Evolutionary conservation across 2,113 vertebrate genomes (phyloP), one percentile per base, ranked within the genome.

Genomic region (Pithys albifrons): DNA sequence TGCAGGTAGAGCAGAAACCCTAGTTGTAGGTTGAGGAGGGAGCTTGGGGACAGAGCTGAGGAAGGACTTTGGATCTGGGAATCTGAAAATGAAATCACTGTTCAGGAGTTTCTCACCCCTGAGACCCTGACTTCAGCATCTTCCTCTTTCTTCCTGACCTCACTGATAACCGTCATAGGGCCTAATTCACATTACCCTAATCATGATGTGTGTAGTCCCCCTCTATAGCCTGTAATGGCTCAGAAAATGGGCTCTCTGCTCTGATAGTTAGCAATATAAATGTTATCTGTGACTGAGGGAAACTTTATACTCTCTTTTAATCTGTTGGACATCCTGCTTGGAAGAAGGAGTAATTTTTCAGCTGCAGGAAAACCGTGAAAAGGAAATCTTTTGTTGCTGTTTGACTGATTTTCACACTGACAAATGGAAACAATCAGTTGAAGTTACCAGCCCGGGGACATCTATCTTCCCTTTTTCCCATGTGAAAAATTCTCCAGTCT

Each of bases 371-470:
- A 89, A 48, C 13, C 9, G 39, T 48, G 35, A 59, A 91, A 84
- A 93, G 86, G 89, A 95, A 95, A 89, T 64, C 16, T 92, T 94
- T 95, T 91, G 59, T 89, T 84, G 43, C 27, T 64, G 11, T 89
- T 93, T 95, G 58, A 71, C 65, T 81, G 70, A 61, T 77, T 84
- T 96, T 92, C 84, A 55, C 61, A 61, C 27, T 71, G 80, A 84
- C 55, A 67, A 88, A 84, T 77, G 69, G 79, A 92, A 91, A 83
- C 10, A 89, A 71, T 84, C 88, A 71, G 19, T 84, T 29, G 72
- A 95, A 84, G 33, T 73, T 93, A 74, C 27, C 29, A 71, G 69
- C 35, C 28, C 1, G 20, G 51, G 69, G 88, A 90, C 1, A 6
- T 83, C 27, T 41, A 70, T 87, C 65, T 86, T 95, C 69, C 33